Base-by-base conservation (phyloP, 2,797 vertebrate species). In the Oryzias sinensis region DNA sequence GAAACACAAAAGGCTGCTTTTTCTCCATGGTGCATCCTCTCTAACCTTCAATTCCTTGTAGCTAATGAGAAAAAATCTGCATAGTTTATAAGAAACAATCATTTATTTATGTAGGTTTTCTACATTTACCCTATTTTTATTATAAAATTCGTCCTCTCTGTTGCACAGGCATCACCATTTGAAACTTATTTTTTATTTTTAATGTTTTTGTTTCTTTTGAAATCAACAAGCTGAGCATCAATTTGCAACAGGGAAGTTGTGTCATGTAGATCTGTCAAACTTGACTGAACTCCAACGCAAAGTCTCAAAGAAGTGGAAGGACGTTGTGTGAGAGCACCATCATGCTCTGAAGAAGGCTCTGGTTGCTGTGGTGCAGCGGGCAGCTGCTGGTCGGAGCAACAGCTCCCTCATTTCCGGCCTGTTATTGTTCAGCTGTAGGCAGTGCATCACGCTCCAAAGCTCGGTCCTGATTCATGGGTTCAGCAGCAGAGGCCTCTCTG, bases 401-500 rank as follows among this genome's bases (percentile, higher is more conserved):
- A 6, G 2, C 11, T 25, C 14, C 14, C n/a, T 41, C 24, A 8
- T n/a, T 37, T 64, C 25, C 52, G 53, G 9, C 7, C 2, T 48
- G 59, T 49, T 63, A 9, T 56, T 68, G 54, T 67, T 66, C 5
- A 43, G 53, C 22, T 33, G 22, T 49, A 11, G 5, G 5, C 40
- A 57, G 55, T 37, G 71, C 60, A 56, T 66, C 59, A 54, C 64
- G 46, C 67, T 62, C 54, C 59, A 44, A 50, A 14, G 15, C 45
- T 64, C 17, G 43, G 58, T 56, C 14, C 54, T 51, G 65, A 62
- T 69, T 75, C 59, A 50, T 55, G 62, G 67, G 64, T 77, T 64
- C 59, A 55, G 66, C 53, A 9, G 48, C 76, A 65, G 56, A n/a
- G 6, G 73, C 66, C 74, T 55, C 53, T 54, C 54, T 40, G 51